Conservation (phyloP, 2,888 invertebrate species). For the Osedax fenrisi region DNA sequence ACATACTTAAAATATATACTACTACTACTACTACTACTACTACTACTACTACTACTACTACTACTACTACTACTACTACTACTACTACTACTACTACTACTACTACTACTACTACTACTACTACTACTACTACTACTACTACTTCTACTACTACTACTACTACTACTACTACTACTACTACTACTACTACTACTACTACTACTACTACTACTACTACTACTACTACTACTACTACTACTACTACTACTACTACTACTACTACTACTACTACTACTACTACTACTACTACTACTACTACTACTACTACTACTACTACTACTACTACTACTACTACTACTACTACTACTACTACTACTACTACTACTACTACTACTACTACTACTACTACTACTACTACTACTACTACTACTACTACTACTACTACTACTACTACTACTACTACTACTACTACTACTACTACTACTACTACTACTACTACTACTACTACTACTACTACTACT, state of each 20-base stretch:
- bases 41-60: background rate
- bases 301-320: constrained; percentile 6
- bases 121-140: constrained; percentile 7
- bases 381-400: constrained; percentile 6
- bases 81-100: constrained; percentile 3
- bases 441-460: no score
- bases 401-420: background rate
- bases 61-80: constrained; percentile 9
- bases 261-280: background rate
- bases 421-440: constrained; percentile 10
- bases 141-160: background rate
- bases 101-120: background rate
- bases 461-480: background rate
- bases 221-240: background rate
- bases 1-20: no score
- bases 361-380: background rate
- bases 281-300: constrained; percentile 3
- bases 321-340: background rate
- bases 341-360: background rate
- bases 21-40: background rate
- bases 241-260: constrained; percentile 2
- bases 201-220: background rate
- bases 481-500: background rate
- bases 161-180: background rate
- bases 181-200: background rate